Evolutionary conservation across 2,888 invertebrate genomes (phyloP).

Genomic region (Xanthia icteritia): DNA sequence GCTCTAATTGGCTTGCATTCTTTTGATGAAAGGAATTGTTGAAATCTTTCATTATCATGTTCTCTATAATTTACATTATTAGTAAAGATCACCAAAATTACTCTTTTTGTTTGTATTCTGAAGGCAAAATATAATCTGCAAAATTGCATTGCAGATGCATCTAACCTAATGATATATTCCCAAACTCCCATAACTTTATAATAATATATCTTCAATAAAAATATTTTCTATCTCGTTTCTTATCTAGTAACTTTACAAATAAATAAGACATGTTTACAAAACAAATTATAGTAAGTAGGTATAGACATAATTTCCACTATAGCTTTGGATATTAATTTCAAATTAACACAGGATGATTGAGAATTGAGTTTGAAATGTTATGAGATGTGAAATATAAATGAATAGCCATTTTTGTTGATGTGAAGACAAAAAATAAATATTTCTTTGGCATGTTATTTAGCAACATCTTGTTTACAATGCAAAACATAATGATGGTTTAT

Average conservation of each 20-base stretch:
- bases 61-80: neutral
- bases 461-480: neutral
- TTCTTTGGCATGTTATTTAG: conserved; percentile 5
- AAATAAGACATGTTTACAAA: conserved; percentile 8
- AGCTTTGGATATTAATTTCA: neutral
- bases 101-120: neutral
- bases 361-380: neutral
- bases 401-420: neutral
- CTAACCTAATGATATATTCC: neutral
- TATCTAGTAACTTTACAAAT: neutral
- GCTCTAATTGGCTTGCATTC: no score
- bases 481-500: neutral
- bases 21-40: neutral
- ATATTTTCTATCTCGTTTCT: neutral
- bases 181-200: neutral
- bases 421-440: neutral
- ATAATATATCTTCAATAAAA: neutral
- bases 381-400: neutral
- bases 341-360: neutral
- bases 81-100: neutral
- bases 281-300: neutral
- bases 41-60: neutral
- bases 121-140: neutral
- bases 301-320: neutral
- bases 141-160: neutral